phyloP scores from a whole-genome alignment of 2,797 vertebrate species.

The Xenopus petersii region DNA sequence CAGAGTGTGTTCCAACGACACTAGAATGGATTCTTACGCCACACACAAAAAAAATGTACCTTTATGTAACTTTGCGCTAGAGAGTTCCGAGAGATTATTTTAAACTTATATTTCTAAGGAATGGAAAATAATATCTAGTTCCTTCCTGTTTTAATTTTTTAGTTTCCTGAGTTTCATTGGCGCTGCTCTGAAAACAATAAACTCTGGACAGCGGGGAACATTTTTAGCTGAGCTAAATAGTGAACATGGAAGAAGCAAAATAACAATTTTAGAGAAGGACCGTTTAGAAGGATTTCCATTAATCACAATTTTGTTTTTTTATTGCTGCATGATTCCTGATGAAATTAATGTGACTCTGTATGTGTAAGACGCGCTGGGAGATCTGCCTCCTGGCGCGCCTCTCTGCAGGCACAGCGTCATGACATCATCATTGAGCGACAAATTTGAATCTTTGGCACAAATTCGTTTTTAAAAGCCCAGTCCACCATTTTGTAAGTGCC shows the following conservation, averaged over 20 bases:
- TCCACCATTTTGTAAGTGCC: too few relatives aligned
- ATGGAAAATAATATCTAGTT: neutral
- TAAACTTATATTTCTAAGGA: neutral
- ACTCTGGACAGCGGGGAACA: neutral
- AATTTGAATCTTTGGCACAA: too few relatives aligned
- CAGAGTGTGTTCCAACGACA: conserved; percentile 28
- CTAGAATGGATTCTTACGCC: neutral
- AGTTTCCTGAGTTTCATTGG: neutral
- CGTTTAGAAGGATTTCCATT: too few relatives aligned
- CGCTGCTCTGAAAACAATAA: neutral
- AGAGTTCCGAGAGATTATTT: neutral
- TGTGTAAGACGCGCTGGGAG: too few relatives aligned
- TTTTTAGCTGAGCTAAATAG: neutral
- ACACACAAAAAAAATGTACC: neutral
- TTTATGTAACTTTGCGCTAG: neutral
- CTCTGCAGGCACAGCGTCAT: too few relatives aligned
- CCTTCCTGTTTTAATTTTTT: neutral
- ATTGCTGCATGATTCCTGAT: too few relatives aligned
- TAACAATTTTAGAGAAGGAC: too few relatives aligned
- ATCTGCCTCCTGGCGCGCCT: too few relatives aligned
- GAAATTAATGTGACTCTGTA: too few relatives aligned
- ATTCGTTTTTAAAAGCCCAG: too few relatives aligned
- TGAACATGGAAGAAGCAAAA: neutral
- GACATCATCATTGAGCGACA: too few relatives aligned
- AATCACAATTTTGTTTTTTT: too few relatives aligned